Conservation (phyloP, 1,140 invertebrate species). For the Eurosta solidaginis region DNA sequence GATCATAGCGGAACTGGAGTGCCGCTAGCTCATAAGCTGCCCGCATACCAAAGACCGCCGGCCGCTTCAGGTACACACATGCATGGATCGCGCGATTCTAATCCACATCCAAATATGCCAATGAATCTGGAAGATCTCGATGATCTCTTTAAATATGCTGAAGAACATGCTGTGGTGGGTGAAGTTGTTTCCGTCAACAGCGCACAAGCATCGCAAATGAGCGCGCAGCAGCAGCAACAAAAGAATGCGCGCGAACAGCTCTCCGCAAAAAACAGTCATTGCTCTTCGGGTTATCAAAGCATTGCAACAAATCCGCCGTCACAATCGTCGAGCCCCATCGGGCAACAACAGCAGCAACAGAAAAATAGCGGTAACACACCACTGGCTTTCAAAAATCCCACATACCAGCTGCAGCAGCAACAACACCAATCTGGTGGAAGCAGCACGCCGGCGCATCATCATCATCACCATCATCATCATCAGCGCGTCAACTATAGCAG, state of each 20-base stretch:
- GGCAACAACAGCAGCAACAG: constrained; percentile 51
- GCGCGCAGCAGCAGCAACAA: constrained; percentile 47
- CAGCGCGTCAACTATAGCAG: constrained; percentile 28
- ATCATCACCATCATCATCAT: constrained; percentile 38
- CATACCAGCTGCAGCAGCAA: constrained; percentile 74
- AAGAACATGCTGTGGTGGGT: constrained; percentile 66
- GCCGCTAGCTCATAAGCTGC: constrained; percentile 50
- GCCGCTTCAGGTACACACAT: background rate
- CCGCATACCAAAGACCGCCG: constrained; percentile 38
- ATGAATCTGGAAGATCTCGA: constrained; percentile 73
- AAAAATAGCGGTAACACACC: constrained; percentile 61
- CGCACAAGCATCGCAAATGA: constrained; percentile 45
- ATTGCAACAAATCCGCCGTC: constrained; percentile 80
- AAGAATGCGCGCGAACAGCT: constrained; percentile 60
- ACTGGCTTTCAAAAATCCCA: constrained; percentile 84
- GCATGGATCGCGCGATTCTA: constrained; percentile 42
- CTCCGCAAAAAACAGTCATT: constrained; percentile 70
- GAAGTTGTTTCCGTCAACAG: constrained; percentile 39
- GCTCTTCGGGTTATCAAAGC: constrained; percentile 89
- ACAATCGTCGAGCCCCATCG: constrained; percentile 87
- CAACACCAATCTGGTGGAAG: constrained; percentile 33
- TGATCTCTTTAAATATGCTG: constrained; percentile 71
- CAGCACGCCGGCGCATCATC: background rate
- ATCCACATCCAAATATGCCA: constrained; percentile 61
- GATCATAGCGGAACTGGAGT: constrained; percentile 43